Base-by-base conservation (phyloP, 2,888 invertebrate genomes). In the Idaea straminata region DNA sequence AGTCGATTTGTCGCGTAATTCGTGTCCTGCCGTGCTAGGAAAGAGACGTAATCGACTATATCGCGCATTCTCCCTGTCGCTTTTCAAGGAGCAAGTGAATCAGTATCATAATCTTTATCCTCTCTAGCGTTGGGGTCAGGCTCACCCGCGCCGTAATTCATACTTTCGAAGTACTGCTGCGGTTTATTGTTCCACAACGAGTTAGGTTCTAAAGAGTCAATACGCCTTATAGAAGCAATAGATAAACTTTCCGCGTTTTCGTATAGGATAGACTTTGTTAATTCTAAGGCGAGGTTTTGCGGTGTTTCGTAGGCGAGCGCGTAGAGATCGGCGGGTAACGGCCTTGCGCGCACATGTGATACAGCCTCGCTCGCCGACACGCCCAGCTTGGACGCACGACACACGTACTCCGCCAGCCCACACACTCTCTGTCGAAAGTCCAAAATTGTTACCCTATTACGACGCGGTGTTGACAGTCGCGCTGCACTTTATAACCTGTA, bases 151-250 rank as follows among this genome's bases (percentile, higher is more conserved):
- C 93, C 94, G 82, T 95, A 94, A 67, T 87, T 82, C 84, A 96
- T 95, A 84, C 95, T 96, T 84, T 96, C 96, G 81, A 95, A 96
- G 83, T 95, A 96, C 66, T 87, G 90, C 79, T 84, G 93, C 76
- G 87, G 91, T 78, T 82, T 89, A 75, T 82, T 92, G 83, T 86
- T 92, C 95, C 93, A 95, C 77, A 93, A 90, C 78, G 87, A 94
- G 78, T 15, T 89, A 94, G 84, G 92, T 62, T 66, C 88, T 81
- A 64, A 82, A 77, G 80, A 80, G 65, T 72, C 81, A 5, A 82
- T 70, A 5, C 77, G 70, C 76, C 72, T 79, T 1, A 76, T 64
- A 61, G 80, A 78, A 35, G 57, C 35, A 82, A 81, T 5, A 88
- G 87, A 70, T 25, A 25, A 25, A 36, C 6, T 36, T 36, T 83